Base-by-base conservation (phyloP, 2,113 vertebrate species). In the Callopanchax toddi region DNA sequence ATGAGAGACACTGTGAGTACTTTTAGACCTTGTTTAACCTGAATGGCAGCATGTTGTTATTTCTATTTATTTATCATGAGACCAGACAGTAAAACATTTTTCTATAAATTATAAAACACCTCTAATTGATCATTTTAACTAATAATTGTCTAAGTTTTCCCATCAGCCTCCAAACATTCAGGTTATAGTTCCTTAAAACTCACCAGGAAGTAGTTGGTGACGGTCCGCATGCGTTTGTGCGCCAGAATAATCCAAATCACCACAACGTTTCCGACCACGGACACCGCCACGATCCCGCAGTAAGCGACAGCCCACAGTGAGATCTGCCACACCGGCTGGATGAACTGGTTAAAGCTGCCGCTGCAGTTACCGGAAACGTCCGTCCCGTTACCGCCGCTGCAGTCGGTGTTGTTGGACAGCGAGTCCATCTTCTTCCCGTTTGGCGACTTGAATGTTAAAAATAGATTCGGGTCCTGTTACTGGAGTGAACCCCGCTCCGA, bases 171-270 rank as follows among this genome's bases (percentile, higher is more conserved):
- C 22, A 16, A 49, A 25, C 5, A 18, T 1, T n/a, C 42, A 9
- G n/a, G n/a, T 18, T 18, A 18, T 2, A 5, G 5, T 8, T 17
- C 8, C 8, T 17, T 9, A n/a, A 21, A 6, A 51, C 48, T 67
- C 46, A 86, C 81, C 65, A 86, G 71, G 32, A 86, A 86, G 76
- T 84, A 98, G 63, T 97, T 98, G 78, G 96, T 98, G 79, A 98
- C 96, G 0, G 96, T 98, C 76, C 96, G 90, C 96, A 98, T 98
- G 58, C 95, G 82, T 58, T 93, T 93, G 77, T 98, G 96, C 17
- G 96, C 95, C 81, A 97, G 66, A 65, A 97, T 93, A 72, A 97
- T 96, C 95, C 95, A 97, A 78, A 96, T 94, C 18, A 97, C 94
- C 77, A 94, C 91, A 26, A 85, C 60, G 10, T 98, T 97, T 1